These are phyloP conservation scores for Leucania comma DNA, from an alignment of 2,888 invertebrate species.

Conservation along the genomic window DNA sequence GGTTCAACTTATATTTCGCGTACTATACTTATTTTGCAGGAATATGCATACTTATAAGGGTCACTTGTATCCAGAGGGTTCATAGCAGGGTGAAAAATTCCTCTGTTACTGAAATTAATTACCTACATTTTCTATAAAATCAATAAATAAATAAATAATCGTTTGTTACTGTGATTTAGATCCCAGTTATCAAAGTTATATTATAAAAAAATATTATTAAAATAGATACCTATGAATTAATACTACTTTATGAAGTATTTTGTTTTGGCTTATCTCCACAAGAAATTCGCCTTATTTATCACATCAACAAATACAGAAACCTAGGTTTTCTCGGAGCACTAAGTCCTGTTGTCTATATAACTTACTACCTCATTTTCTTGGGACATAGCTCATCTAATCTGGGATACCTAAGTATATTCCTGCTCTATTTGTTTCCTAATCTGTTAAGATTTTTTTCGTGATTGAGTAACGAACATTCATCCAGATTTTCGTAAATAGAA, in stretches of 20 bases:
- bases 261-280: neutral
- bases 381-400: slow-evolving; percentile 1
- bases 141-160: no score
- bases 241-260: neutral
- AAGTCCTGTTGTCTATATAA: slow-evolving; percentile 1
- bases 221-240: neutral
- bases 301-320: neutral
- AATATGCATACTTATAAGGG: no score
- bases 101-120: no score
- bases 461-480: slow-evolving; percentile 20
- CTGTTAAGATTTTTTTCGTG: slow-evolving; percentile 7
- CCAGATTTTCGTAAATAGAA: neutral
- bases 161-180: neutral
- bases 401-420: neutral
- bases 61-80: no score
- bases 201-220: neutral
- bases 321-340: neutral
- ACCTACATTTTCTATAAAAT: no score
- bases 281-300: neutral
- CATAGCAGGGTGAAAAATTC: no score
- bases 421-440: slow-evolving; percentile 7
- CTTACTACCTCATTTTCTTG: slow-evolving; percentile 5
- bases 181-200: neutral
- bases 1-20: no score
- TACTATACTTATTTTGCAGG: no score